These are phyloP conservation scores for Eclectus roratus DNA, from an alignment of 2,113 vertebrate species.

Conservation along the genomic window DNA sequence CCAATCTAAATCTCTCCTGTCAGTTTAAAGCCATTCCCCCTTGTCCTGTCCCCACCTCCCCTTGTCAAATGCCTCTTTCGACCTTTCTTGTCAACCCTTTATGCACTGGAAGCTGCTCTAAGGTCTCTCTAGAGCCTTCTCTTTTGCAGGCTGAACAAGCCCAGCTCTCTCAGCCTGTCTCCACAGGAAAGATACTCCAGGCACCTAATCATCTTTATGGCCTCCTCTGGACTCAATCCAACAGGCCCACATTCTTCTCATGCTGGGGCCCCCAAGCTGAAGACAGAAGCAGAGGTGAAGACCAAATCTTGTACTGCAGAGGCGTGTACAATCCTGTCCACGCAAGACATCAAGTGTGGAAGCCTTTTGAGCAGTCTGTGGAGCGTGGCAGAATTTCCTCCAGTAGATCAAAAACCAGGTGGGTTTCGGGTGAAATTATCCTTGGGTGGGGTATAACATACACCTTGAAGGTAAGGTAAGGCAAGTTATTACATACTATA, in stretches of 20 bases:
- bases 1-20: not conserved
- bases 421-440: not conserved
- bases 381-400: not conserved
- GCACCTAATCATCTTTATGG: not conserved
- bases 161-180: not conserved
- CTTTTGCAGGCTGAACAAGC: not conserved
- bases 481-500: not conserved
- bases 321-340: not conserved
- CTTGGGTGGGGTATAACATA: not conserved
- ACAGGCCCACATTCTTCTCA: not conserved
- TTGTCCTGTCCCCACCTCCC: not conserved
- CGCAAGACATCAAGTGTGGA: accelerated
- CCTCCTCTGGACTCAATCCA: not conserved
- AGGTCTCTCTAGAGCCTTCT: not conserved
- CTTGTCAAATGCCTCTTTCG: not conserved
- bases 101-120: not conserved
- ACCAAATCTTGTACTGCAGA: not conserved
- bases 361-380: not conserved
- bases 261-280: not conserved
- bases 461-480: not conserved
- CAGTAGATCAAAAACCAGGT: not conserved
- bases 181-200: not conserved
- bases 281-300: not conserved
- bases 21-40: not conserved
- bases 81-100: not conserved